phyloP scores from a whole-genome alignment of 2,888 invertebrate species.

The Sarcophaga carnaria region DNA sequence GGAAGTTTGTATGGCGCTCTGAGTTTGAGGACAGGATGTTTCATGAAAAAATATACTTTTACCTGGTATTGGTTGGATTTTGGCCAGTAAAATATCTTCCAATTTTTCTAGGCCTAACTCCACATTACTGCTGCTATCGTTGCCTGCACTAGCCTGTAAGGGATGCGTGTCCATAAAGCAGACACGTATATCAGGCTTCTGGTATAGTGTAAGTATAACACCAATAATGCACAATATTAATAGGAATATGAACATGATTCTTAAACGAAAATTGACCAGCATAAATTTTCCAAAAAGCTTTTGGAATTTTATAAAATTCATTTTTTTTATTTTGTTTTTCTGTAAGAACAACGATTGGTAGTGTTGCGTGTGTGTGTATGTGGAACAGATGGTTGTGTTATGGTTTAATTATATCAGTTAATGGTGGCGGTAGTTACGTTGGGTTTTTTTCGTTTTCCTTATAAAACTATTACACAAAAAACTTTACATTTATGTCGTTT shows the following conservation, averaged over 20 bases:
- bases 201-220: constrained; percentile 69
- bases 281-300: constrained; percentile 63
- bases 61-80: constrained; percentile 73
- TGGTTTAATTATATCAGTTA: not conserved
- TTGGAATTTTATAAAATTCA: constrained; percentile 63
- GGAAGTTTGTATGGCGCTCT: not conserved
- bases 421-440: constrained; percentile 6
- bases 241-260: constrained; percentile 74
- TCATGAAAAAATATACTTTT: constrained; percentile 81
- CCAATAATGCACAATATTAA: constrained; percentile 70
- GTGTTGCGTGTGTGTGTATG: not conserved
- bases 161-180: constrained; percentile 74
- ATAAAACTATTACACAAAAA: not conserved
- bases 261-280: constrained; percentile 71
- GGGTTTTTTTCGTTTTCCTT: not conserved
- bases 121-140: constrained; percentile 3
- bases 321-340: not conserved
- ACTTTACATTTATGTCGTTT: not conserved
- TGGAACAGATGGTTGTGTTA: not conserved
- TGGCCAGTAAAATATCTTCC: constrained; percentile 76
- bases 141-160: not conserved
- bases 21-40: constrained; percentile 76
- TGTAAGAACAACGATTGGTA: not conserved
- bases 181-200: constrained; percentile 72
- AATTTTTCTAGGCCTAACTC: constrained; percentile 60